Evolutionary conservation across 2,888 invertebrate species (phyloP).

Genomic region (Phragmatobia fuliginosa): DNA sequence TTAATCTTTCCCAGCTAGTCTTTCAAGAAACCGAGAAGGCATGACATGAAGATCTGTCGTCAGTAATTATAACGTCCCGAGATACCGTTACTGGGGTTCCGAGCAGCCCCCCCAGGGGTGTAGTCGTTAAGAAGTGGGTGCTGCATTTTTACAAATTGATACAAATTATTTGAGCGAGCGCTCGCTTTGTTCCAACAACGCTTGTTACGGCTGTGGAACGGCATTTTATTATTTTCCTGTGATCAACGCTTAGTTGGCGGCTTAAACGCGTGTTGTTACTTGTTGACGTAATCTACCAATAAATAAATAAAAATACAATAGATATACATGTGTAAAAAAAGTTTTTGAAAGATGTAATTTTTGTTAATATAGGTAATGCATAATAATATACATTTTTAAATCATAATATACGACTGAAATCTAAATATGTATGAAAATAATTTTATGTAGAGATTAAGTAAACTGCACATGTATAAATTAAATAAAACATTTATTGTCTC

Average conservation of each 20-base stretch:
- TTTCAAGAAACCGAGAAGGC: conserved; percentile 45
- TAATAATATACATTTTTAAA: too few species aligned
- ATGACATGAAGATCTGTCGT: conserved; percentile 60
- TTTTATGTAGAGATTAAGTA: too few species aligned
- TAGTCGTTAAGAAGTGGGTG: conserved; percentile 66
- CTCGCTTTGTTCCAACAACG: conserved; percentile 86
- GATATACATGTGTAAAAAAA: too few species aligned
- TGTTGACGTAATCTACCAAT: not conserved
- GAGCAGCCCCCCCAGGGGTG: conserved; percentile 60
- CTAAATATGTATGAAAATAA: too few species aligned
- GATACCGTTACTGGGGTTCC: conserved; percentile 52
- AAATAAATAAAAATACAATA: not conserved
- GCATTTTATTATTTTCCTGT: conserved; percentile 83
- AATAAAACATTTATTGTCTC: not conserved
- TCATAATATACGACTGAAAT: too few species aligned
- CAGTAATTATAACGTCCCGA: conserved; percentile 76
- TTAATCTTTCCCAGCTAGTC: conserved; percentile 28
- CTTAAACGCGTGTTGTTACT: conserved; percentile 35
- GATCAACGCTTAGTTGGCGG: conserved; percentile 51
- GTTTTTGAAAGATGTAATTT: too few species aligned
- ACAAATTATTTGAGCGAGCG: conserved; percentile 86
- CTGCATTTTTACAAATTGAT: conserved; percentile 87
- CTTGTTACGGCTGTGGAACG: conserved; percentile 85
- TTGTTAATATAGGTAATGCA: too few species aligned
- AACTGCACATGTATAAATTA: not conserved